Base-by-base conservation (phyloP, 2,113 vertebrate genomes). In the Oryzias celebensis region DNA sequence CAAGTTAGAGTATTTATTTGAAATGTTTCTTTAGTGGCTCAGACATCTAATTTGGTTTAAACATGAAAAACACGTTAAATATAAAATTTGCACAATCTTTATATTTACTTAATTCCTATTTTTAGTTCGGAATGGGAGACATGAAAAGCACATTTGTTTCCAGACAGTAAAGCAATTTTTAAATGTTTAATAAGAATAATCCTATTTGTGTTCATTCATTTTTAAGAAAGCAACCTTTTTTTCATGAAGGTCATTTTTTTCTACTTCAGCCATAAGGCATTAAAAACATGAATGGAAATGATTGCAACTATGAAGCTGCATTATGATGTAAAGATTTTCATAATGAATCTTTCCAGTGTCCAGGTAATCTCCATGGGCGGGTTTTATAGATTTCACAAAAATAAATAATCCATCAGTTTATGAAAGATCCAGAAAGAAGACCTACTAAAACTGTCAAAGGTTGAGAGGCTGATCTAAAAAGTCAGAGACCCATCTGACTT, bases 1-100 rank as follows among this genome's bases (percentile, higher is more conserved):
- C 65, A 67, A 81, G 71, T 78, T 43, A 58, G 36, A 72, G 43
- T 75, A 61, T 87, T 73, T 76, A 84, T 74, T 68, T 80, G 26
- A 13, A 68, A 69, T 82, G 46, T 82, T 87, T 68, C 82, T 86
- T 85, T 80, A 66, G 58, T 60, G 69, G 65, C 64, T 79, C 44
- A 77, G 75, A 46, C 49, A 65, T 63, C 24, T 69, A 52, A 77
- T 62, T 66, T 58, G 7, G 54, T 67, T 22, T 20, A 26, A 48
- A 47, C 24, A 62, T 58, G 42, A 20, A 17, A 31, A 58, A 48
- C 26, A 17, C 2, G 12, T 36, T 3, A 36, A 12, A 36, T 36
- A 36, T 36, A 10, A 36, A 36, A 36, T 36, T 36, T 36, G 36
- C 36, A 36, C 36, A 36, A 36, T 36, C 36, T 36, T 36, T 36